Base-by-base conservation (phyloP, 2,113 vertebrate genomes). In the Cisticola juncidis region DNA sequence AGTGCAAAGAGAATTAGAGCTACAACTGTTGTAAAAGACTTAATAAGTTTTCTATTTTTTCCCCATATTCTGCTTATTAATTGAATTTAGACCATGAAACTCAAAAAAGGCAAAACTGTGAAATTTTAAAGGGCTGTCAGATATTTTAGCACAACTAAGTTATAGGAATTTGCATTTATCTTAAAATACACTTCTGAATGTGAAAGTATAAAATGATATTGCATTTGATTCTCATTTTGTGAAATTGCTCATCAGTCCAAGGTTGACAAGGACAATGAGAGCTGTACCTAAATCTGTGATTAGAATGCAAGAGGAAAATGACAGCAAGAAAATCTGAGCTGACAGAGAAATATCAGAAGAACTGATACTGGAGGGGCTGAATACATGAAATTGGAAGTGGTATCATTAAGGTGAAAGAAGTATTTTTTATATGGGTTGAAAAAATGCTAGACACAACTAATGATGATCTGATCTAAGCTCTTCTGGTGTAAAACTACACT, bases 221-320 rank as follows among this genome's bases (percentile, higher is more conserved):
- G 48, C 22, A 69, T 85, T 72, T 87, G 69, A 58, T 79, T 92
- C 81, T 94, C 44, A 68, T 86, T 68, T 92, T 79, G 45, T 89
- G 53, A 85, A 95, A 92, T 54, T 94, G 86, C 54, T 91, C 18
- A 42, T 53, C 88, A 72, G 86, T 22, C 57, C 61, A 64, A 81
- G 57, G 60, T 84, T 96, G 91, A 74, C 78, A 91, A 91, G 73
- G 86, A 79, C 89, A 89, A 87, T 85, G 73, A 92, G 70, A 87
- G 69, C 57, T 71, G 44, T 89, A 70, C 61, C 53, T 83, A 76
- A 91, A 84, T 68, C 73, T 92, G 28, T 89, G 56, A 91, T 95
- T 92, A 91, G 35, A 45, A 91, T 88, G 65, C 26, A 70, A 25
- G 51, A 81, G n/a, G 29, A 94, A 95, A 89, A 83, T 23, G 33